Evolutionary conservation across 2,113 vertebrate genomes (phyloP), one percentile per base, ranked within the genome.

Genomic region (Oenanthe oenanthe): DNA sequence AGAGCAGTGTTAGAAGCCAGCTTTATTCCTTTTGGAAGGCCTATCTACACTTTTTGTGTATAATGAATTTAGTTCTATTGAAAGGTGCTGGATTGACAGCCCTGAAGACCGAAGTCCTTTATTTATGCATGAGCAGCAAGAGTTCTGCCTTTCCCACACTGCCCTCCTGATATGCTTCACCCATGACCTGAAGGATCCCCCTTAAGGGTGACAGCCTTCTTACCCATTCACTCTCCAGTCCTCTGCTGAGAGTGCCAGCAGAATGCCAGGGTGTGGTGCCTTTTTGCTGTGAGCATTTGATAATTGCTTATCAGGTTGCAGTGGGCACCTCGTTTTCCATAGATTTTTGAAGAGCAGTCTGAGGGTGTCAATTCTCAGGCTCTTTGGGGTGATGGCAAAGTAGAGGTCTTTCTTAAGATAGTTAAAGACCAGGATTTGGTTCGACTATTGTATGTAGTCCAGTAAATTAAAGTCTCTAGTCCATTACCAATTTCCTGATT

Each of bases 101-200:
- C 89, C 77, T 82, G 95, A 95, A 82, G 92, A 92, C 91, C 29
- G n/a, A 95, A 96, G 73, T 89, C 83, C 72, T 93, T 96, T 96
- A 65, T 97, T 95, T 96, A 96, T 97, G 96, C 96, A 94, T 96
- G 92, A 97, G 85, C 89, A 96, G 70, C 85, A 97, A 54, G 76
- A 83, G 88, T 84, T 72, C 93, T 92, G 91, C 73, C 45, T 96
- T 97, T 97, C 95, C 93, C 92, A 96, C 97, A 91, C 93, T 97
- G 60, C 82, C 79, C 85, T 97, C 62, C 93, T 79, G 74, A 82
- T 96, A 94, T 61, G 58, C 79, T 91, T 96, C 92, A 95, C 95
- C 91, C 89, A 71, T 95, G 95, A 95, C 94, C 96, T 92, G 70
- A 88, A 92, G 92, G 91, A 93, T 96, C 43, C 83, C 72, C 36